Evolutionary conservation across 2,113 vertebrate genomes (phyloP).

Genomic region (Trematocara zebra): DNA sequence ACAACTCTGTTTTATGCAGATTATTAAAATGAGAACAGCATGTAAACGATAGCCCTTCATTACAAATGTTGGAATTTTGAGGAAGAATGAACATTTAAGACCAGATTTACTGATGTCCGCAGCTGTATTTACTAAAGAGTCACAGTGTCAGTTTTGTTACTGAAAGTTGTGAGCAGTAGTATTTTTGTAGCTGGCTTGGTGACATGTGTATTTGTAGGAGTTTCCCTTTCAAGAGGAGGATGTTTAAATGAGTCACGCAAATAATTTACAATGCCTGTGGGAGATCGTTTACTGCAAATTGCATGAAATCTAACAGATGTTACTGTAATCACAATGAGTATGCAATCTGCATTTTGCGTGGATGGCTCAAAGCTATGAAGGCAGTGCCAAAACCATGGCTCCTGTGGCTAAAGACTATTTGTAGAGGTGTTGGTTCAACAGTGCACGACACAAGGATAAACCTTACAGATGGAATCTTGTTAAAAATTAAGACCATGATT

Average conservation of each 20-base stretch:
- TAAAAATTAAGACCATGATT: background rate
- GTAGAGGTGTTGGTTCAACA: background rate
- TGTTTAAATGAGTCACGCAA: background rate
- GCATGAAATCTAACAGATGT: background rate
- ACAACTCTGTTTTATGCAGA: background rate
- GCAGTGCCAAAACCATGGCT: background rate
- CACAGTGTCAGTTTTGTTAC: background rate
- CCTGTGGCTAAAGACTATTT: background rate
- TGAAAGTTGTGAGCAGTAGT: background rate
- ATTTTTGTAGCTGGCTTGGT: background rate
- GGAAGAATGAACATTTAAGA: background rate
- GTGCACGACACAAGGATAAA: background rate
- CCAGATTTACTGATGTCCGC: background rate
- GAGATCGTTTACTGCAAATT: background rate
- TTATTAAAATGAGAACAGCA: background rate
- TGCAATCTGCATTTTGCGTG: background rate
- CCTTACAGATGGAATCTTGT: background rate
- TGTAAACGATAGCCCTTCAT: background rate
- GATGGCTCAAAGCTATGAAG: background rate
- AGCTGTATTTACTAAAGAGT: background rate
- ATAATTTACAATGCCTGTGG: background rate
- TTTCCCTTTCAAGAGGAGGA: background rate
- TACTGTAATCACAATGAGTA: background rate
- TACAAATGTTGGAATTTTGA: background rate
- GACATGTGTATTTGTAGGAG: background rate